Evolutionary conservation across 2,888 invertebrate species (phyloP).

Genomic region (Branchellion lobata): DNA sequence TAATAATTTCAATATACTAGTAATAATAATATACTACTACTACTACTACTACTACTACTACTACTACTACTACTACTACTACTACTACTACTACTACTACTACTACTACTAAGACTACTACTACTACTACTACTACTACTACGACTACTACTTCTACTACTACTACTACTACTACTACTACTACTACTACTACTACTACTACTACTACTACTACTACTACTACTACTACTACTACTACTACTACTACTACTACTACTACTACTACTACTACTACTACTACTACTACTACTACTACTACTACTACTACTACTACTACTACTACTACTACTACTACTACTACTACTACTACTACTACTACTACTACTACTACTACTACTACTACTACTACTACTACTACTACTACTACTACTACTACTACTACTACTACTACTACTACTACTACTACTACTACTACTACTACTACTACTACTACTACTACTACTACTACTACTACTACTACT

Average conservation of each 20-base stretch:
- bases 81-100: conserved; percentile 12
- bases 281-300: conserved; percentile 27
- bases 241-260: not conserved
- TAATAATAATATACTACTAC: no score
- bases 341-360: conserved; percentile 17
- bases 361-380: conserved; percentile 29
- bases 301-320: conserved; percentile 29
- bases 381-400: conserved; percentile 20
- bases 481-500: conserved; percentile 21
- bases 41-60: conserved; percentile 3
- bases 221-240: conserved; percentile 7
- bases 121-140: no score
- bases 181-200: not conserved
- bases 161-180: not conserved
- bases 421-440: conserved; percentile 12
- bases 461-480: conserved; percentile 28
- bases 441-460: conserved; percentile 27
- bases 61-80: not conserved
- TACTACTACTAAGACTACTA: not conserved
- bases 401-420: conserved; percentile 24
- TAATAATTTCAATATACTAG: no score
- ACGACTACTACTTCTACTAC: no score
- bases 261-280: conserved; percentile 2
- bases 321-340: conserved; percentile 12
- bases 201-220: not conserved